A percentile compares a stretch with the other conserved stretches of the same genome.
Conservation (phyloP, 1,140 invertebrate genomes). For the Drosophila nannoptera region DNA sequence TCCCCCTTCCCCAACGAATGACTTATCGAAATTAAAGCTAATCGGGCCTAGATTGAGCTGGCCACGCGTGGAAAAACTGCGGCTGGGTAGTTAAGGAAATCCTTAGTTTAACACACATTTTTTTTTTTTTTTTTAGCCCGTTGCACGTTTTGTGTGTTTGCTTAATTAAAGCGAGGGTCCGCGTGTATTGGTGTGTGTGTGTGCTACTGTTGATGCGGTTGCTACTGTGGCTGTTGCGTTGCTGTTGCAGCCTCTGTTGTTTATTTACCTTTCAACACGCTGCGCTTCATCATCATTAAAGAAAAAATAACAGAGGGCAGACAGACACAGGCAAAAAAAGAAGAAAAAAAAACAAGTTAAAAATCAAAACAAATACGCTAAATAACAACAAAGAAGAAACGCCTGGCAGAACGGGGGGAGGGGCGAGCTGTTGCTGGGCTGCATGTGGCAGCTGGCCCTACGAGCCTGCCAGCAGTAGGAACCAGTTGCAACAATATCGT, state of each 20-base stretch:
- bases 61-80: background rate
- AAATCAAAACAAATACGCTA: constrained; percentile 72
- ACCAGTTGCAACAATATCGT: constrained; percentile 28
- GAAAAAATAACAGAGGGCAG: constrained; percentile 48
- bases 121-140: constrained; percentile 70
- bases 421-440: constrained; percentile 11
- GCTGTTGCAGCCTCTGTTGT: constrained; percentile 37
- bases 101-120: constrained; percentile 59
- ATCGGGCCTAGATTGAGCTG: background rate
- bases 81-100: constrained; percentile 26
- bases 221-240: constrained; percentile 29
- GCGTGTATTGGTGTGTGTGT: constrained; percentile 18
- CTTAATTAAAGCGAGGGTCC: constrained; percentile 62
- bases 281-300: constrained; percentile 76
- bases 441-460: constrained; percentile 27
- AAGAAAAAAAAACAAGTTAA: constrained; percentile 40
- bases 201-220: constrained; percentile 22
- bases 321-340: constrained; percentile 15
- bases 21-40: too few species aligned
- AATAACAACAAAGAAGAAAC: constrained; percentile 23
- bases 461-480: constrained; percentile 12
- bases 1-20: too few species aligned
- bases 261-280: constrained; percentile 73
- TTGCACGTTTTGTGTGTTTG: constrained; percentile 63
- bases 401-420: constrained; percentile 22